Evolutionary conservation across 1,140 invertebrate genomes (phyloP).

Genomic region (Tetramorium alpestre): DNA sequence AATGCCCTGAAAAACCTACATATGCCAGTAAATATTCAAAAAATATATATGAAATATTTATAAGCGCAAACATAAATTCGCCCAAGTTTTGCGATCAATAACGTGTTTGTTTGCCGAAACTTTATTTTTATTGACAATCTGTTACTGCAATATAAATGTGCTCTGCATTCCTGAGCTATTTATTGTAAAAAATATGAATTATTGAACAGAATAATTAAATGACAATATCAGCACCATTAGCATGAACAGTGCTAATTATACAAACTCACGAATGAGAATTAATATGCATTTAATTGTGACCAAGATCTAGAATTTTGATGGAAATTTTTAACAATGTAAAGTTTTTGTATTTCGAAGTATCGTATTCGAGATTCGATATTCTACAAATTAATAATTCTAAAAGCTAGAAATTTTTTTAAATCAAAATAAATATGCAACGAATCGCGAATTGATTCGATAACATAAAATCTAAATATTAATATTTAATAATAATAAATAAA

Average conservation of each 20-base stretch:
- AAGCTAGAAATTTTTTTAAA: neutral
- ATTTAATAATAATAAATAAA: neutral
- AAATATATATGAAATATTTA: slow-evolving; percentile 65
- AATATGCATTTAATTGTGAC: neutral
- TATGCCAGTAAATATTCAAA: slow-evolving; percentile 49
- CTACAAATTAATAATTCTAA: neutral
- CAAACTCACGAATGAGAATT: neutral
- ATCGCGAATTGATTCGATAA: neutral
- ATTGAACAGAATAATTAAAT: neutral
- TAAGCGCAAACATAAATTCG: slow-evolving; percentile 53
- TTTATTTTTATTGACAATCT: slow-evolving; percentile 45
- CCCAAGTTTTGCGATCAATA: slow-evolving; percentile 28
- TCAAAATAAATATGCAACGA: neutral
- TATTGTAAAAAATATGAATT: neutral
- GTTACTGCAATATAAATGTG: slow-evolving; percentile 32
- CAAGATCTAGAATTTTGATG: neutral
- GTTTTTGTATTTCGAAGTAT: neutral
- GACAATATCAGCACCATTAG: neutral
- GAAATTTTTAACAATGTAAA: neutral
- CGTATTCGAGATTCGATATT: neutral
- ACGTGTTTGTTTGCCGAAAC: slow-evolving; percentile 37
- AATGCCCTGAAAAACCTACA: slow-evolving; percentile 28
- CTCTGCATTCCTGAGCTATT: slow-evolving; percentile 5
- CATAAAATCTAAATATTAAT: neutral
- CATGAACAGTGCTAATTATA: neutral